Conservation (phyloP, 2,113 vertebrate genomes). For the Oryzias melastigma region DNA sequence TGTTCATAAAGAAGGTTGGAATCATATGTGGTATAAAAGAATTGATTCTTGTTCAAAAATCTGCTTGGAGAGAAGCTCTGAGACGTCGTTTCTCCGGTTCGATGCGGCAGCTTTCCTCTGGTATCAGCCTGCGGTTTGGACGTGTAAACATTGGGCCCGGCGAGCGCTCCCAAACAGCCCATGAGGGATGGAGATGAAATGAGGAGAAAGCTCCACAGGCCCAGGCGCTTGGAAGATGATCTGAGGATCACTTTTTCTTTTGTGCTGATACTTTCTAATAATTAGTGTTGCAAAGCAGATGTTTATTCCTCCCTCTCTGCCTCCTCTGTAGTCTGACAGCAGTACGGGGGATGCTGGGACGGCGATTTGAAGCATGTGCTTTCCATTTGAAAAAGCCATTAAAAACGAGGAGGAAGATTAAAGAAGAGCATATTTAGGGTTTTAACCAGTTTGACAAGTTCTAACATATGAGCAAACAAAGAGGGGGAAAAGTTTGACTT, state of each 20-base stretch:
- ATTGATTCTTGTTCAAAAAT: no score
- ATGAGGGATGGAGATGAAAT: constrained; percentile 73
- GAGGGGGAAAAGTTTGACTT: constrained; percentile 20
- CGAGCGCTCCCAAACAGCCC: constrained; percentile 55
- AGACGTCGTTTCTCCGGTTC: constrained; percentile 9
- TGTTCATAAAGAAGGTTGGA: no score
- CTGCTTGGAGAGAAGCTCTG: not conserved
- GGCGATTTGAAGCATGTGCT: constrained; percentile 65
- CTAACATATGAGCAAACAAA: constrained; percentile 21
- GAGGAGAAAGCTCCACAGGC: constrained; percentile 62
- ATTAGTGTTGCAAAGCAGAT: constrained; percentile 79
- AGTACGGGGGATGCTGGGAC: constrained; percentile 46
- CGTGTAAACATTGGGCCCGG: constrained; percentile 34
- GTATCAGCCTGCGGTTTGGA: constrained; percentile 19
- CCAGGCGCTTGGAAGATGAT: constrained; percentile 78
- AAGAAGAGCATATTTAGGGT: constrained; percentile 28
- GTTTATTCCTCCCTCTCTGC: constrained; percentile 52
- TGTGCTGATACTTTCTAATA: constrained; percentile 68
- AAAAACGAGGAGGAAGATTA: constrained; percentile 59
- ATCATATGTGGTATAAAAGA: no score
- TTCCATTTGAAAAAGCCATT: constrained; percentile 71
- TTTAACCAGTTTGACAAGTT: constrained; percentile 38
- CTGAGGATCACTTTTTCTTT: constrained; percentile 65
- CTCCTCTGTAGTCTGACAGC: constrained; percentile 24
- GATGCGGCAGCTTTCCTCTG: constrained; percentile 10